A percentile compares a stretch with the other conserved stretches of the same genome.
Evolutionary conservation across 1,140 invertebrate species (phyloP).

Genomic region (Sinonovacula constricta): DNA sequence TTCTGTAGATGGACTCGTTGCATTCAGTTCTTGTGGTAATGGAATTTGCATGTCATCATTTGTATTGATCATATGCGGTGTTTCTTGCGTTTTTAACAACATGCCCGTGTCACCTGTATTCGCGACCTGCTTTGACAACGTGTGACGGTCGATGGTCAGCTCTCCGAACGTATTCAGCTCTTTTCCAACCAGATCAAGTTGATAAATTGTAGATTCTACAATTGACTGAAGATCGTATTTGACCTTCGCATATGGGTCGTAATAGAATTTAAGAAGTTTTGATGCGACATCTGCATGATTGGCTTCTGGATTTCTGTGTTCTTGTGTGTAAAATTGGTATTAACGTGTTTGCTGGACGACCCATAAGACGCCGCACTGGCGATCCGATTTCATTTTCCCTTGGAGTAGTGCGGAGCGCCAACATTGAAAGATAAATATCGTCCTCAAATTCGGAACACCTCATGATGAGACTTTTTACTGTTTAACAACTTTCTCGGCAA

Average conservation of each 20-base stretch:
- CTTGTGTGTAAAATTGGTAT: too few species aligned
- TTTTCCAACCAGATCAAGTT: too few species aligned
- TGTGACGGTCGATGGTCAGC: neutral
- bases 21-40: neutral
- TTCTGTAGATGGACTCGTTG: neutral
- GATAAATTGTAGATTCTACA: neutral
- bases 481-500: too few species aligned
- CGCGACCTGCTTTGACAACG: neutral
- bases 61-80: neutral
- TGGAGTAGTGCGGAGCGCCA: neutral
- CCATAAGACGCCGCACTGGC: neutral
- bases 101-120: neutral
- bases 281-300: neutral
- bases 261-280: neutral
- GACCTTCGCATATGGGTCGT: neutral
- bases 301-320: too few species aligned
- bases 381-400: neutral
- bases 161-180: neutral
- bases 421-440: neutral
- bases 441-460: too few species aligned
- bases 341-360: neutral
- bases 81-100: neutral
- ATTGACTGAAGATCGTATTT: neutral
- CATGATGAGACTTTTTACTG: too few species aligned
- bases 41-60: neutral